Percentiles rank a stretch among this genome's conserved stretches.
These are phyloP conservation scores for Monochamus alternatus DNA, from an alignment of 2,888 invertebrate genomes.

Conservation along the genomic window DNA sequence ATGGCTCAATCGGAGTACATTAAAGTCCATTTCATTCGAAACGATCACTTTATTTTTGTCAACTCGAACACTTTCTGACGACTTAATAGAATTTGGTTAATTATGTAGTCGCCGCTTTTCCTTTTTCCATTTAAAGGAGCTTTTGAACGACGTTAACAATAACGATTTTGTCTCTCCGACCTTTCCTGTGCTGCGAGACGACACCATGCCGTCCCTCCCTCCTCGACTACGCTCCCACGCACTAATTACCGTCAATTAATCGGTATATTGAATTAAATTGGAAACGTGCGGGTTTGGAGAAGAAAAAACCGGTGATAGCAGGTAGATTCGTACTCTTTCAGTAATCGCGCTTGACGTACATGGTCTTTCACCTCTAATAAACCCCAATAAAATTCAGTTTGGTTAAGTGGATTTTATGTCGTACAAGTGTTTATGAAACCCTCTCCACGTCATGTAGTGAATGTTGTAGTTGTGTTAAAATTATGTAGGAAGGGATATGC, in stretches of 20 bases:
- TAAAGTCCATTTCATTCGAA: too few species aligned
- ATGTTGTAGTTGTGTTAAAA: too few species aligned
- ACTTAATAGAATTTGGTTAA: neutral
- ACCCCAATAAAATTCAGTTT: neutral
- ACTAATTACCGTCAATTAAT: constrained; percentile 36
- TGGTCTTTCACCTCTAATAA: neutral
- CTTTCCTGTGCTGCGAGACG: neutral
- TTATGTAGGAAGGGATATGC: too few species aligned
- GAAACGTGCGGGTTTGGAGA: constrained; percentile 25
- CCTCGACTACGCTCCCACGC: constrained; percentile 22
- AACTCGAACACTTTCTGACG: too few species aligned
- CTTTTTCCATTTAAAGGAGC: neutral
- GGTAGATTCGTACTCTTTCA: constrained; percentile 23
- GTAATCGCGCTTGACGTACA: neutral
- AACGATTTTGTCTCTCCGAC: neutral
- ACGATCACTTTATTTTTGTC: too few species aligned
- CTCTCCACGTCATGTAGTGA: too few species aligned
- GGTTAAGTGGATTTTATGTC: too few species aligned
- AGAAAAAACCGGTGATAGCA: constrained; percentile 10
- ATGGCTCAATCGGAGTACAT: too few species aligned
- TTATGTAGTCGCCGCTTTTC: neutral
- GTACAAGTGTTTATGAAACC: too few species aligned
- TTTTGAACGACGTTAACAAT: neutral
- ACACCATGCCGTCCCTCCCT: neutral
- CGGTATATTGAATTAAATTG: constrained; percentile 23